These are phyloP conservation scores for Musca vetustissima DNA, from an alignment of 1,140 invertebrate species.

Conservation along the genomic window DNA sequence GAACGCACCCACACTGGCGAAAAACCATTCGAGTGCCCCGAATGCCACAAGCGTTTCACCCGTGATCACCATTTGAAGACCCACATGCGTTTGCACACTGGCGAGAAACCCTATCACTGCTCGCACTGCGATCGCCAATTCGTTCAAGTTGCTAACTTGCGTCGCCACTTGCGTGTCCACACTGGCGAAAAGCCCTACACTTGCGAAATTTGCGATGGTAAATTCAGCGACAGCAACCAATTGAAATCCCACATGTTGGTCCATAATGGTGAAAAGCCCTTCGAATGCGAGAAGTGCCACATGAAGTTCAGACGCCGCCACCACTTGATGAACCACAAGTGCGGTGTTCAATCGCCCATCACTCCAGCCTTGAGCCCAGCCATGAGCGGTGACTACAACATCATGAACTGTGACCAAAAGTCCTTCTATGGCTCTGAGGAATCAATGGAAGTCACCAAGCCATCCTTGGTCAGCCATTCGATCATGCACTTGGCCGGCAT, in stretches of 20 bases:
- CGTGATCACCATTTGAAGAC: constrained; percentile 95
- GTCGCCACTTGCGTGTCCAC: constrained; percentile 90
- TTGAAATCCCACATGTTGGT: constrained; percentile 88
- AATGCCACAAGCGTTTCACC: constrained; percentile 94
- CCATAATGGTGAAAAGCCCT: constrained; percentile 88
- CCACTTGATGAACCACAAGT: constrained; percentile 84
- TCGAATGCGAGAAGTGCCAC: constrained; percentile 74
- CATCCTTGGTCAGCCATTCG: constrained; percentile 20
- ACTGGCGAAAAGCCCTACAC: constrained; percentile 93
- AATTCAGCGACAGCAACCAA: constrained; percentile 93
- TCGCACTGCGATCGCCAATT: constrained; percentile 88
- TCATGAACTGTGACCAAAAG: constrained; percentile 40
- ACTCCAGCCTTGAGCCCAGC: constrained; percentile 43
- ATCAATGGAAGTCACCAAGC: constrained; percentile 40
- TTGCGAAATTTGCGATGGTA: constrained; percentile 84
- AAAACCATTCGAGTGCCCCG: constrained; percentile 93
- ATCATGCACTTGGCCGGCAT: constrained; percentile 22
- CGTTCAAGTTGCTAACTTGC: constrained; percentile 91
- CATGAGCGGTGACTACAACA: constrained; percentile 41
- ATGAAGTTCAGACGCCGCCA: constrained; percentile 79
- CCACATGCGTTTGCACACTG: constrained; percentile 89
- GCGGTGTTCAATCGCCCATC: constrained; percentile 60
- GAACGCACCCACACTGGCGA: constrained; percentile 95
- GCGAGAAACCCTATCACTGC: constrained; percentile 91
- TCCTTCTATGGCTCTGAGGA: constrained; percentile 48